Evolutionary conservation across 2,797 vertebrate species (phyloP).

Genomic region (Schizopygopsis malacanthus): DNA sequence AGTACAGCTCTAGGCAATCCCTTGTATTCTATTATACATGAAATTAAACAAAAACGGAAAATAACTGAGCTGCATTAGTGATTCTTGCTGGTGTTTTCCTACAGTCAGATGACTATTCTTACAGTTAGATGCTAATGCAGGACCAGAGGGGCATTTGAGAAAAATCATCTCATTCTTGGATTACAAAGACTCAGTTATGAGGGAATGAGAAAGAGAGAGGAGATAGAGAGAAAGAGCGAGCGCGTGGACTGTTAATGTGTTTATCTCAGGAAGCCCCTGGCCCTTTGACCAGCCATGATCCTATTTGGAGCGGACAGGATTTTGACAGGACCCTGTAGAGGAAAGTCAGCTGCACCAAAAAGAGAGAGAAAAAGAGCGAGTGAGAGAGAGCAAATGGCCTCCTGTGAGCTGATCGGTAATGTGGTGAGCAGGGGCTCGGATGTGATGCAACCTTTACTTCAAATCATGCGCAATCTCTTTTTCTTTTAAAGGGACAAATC

Average conservation of each 20-base stretch:
- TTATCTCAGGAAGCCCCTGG: slow-evolving; percentile 30
- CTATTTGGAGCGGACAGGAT: slow-evolving; percentile 27
- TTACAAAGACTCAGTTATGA: too few relatives aligned
- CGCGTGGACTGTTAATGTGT: slow-evolving; percentile 21
- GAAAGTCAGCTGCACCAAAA: slow-evolving; percentile 21
- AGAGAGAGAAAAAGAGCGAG: background rate
- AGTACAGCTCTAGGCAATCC: slow-evolving; percentile 45
- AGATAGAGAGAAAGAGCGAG: too few relatives aligned
- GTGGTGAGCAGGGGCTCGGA: background rate
- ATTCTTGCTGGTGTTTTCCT: slow-evolving; percentile 59
- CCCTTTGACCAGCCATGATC: slow-evolving; percentile 37
- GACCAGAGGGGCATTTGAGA: too few relatives aligned
- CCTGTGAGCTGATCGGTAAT: background rate
- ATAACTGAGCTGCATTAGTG: slow-evolving; percentile 52
- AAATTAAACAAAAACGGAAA: slow-evolving; percentile 31
- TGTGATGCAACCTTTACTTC: background rate
- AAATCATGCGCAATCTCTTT: background rate
- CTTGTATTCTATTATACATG: slow-evolving; percentile 58
- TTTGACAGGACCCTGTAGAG: slow-evolving; percentile 13
- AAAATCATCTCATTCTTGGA: too few relatives aligned
- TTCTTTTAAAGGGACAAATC: background rate
- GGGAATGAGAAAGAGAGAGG: too few relatives aligned
- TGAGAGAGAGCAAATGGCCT: background rate
- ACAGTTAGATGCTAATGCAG: slow-evolving; percentile 34
- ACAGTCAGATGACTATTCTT: slow-evolving; percentile 66